Base-by-base conservation (phyloP, 2,888 invertebrate species). In the Ophioninae sp. region DNA sequence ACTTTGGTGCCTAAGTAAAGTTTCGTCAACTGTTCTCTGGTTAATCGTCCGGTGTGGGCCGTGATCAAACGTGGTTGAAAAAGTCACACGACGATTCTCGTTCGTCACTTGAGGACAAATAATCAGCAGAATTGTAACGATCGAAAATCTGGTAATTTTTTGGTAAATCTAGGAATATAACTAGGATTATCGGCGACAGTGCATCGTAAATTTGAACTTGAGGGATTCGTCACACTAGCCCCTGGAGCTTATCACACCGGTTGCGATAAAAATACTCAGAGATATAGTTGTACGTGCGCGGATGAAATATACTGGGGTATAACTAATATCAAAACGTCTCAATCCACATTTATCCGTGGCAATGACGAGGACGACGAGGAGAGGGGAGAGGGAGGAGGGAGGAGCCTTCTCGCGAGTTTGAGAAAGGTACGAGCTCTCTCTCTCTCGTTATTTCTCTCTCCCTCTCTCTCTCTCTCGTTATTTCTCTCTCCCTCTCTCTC, bases 201-300 rank as follows among this genome's bases (percentile, higher is more conserved):
- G 81, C 84, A 85, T 83, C 87, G 88, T 89, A 90, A 89, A 90
- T 90, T 84, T 81, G 84, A 82, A 82, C 83, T 87, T 80, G 67
- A 79, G 81, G 89, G 79, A 90, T 90, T 90, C 89, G 89, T 88
- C 88, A 89, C 88, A 88, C 88, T 87, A 86, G 85, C 86, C 83
- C 82, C 83, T 83, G 87, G 83, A 79, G 68, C 74, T 68, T 75
- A 71, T 22, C 59, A 37, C 37, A 30, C 9, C 22, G 17, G 37
- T 37, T 41, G 10, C 20, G 44, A 75, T 65, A 65, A 78, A 71
- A 79, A 65, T 30, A 1, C 58, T 65, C 23, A 56, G 20, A 9
- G 65, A 51, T 68, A 75, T 79, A 86, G 82, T 82, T 83, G 85
- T 58, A 65, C 30, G 20, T n/a, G 22, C 59, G 59, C 41, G 8